Conservation (phyloP, 2,888 invertebrate species). For the Callosobruchus maculatus region DNA sequence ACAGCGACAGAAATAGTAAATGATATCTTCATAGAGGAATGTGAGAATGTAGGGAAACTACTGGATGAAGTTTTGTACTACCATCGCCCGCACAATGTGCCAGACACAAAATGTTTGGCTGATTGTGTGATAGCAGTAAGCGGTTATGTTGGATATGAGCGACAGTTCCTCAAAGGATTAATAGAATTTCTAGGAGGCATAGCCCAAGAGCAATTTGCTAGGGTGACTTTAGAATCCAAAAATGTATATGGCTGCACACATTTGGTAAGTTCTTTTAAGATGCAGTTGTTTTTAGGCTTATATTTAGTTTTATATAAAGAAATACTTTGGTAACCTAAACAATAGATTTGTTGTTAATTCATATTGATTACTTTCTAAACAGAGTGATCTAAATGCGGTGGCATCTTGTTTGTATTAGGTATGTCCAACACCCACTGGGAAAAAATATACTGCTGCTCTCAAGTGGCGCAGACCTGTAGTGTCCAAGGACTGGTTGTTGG, state of each 20-base stretch:
- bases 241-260: constrained; percentile 69
- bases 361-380: too few species aligned
- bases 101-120: constrained; percentile 53
- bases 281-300: too few species aligned
- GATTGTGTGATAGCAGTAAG: constrained; percentile 78
- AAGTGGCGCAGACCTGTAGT: constrained; percentile 87
- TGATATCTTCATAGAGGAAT: constrained; percentile 70
- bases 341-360: too few species aligned
- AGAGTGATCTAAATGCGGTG: too few species aligned
- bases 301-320: too few species aligned
- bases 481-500: constrained; percentile 69
- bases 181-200: constrained; percentile 70
- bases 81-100: constrained; percentile 60
- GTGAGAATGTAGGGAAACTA: constrained; percentile 56
- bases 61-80: constrained; percentile 62
- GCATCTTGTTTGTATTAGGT: constrained; percentile 77
- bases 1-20: constrained; percentile 63
- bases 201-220: constrained; percentile 61
- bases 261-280: constrained; percentile 58
- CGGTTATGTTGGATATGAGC: constrained; percentile 69
- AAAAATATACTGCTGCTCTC: constrained; percentile 77
- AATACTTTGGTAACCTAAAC: too few species aligned
- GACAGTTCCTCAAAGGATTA: constrained; percentile 68
- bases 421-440: constrained; percentile 68
- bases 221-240: constrained; percentile 49